Conservation (phyloP, 1,140 invertebrate genomes). For the Mizuhopecten yessoensis region DNA sequence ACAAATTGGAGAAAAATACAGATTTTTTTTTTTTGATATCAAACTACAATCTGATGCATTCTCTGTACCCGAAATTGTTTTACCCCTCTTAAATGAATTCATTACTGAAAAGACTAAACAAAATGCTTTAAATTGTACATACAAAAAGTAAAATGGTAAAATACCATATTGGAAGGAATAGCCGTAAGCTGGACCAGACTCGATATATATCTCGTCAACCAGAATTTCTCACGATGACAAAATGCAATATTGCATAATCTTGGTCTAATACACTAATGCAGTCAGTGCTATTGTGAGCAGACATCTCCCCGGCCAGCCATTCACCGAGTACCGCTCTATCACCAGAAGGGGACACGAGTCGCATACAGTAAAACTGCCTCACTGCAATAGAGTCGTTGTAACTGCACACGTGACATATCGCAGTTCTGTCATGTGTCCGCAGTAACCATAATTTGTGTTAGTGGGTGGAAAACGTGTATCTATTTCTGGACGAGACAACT, state of each 20-base stretch:
- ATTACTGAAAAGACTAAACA: too few species aligned
- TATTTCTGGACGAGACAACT: not conserved
- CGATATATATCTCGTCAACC: conserved; percentile 5
- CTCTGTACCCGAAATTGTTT: too few species aligned
- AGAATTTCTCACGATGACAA: conserved; percentile 3
- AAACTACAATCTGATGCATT: too few species aligned
- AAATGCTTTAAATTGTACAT: too few species aligned
- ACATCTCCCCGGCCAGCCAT: not conserved
- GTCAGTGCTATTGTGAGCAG: not conserved
- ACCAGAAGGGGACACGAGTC: not conserved
- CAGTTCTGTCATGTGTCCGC: too few species aligned
- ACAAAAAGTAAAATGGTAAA: too few species aligned
- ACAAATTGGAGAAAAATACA: too few species aligned
- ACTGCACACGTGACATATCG: too few species aligned
- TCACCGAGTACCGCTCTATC: not conserved
- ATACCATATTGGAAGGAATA: too few species aligned
- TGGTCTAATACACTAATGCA: conserved; percentile 8
- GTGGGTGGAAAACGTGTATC: not conserved
- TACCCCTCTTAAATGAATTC: too few species aligned
- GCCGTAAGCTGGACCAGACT: not conserved
- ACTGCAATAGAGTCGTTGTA: not conserved
- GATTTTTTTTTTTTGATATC: too few species aligned
- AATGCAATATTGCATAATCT: conserved; percentile 22
- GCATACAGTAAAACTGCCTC: not conserved
- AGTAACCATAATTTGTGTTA: not conserved